These are phyloP conservation scores for Strix occidentalis DNA, from an alignment of 2,797 vertebrate genomes.

Conservation along the genomic window DNA sequence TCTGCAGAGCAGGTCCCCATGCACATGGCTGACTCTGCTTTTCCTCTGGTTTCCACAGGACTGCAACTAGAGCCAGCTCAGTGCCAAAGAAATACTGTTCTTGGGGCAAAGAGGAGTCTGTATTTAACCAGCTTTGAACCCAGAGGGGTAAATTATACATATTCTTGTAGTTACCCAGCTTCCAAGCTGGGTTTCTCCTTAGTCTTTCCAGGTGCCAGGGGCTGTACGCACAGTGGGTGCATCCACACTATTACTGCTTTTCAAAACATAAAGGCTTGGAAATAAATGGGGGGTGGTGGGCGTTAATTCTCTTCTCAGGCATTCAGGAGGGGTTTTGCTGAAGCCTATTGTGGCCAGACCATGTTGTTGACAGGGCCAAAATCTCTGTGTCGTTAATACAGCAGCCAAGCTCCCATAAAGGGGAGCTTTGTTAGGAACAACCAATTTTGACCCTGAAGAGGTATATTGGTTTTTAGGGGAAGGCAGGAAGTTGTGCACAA, in stretches of 20 bases:
- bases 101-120: background rate
- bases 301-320: background rate
- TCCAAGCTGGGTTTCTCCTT: background rate
- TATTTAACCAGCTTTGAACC: background rate
- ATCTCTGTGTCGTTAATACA: fast-evolving
- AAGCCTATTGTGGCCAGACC: background rate
- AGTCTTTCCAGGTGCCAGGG: background rate
- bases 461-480: background rate
- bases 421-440: background rate
- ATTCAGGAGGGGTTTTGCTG: background rate
- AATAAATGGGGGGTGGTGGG: fast-evolving
- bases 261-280: background rate
- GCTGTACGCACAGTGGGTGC: fast-evolving
- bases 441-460: background rate
- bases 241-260: fast-evolving
- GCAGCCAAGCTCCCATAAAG: background rate
- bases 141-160: background rate
- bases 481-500: background rate
- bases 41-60: background rate
- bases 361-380: background rate
- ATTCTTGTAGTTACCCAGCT: background rate
- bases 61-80: background rate
- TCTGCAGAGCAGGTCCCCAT: background rate
- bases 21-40: background rate
- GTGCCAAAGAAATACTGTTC: background rate